Percentiles rank a stretch among this genome's conserved stretches.
phyloP scores from a whole-genome alignment of 2,888 invertebrate species.

The Leptothorax acervorum region DNA sequence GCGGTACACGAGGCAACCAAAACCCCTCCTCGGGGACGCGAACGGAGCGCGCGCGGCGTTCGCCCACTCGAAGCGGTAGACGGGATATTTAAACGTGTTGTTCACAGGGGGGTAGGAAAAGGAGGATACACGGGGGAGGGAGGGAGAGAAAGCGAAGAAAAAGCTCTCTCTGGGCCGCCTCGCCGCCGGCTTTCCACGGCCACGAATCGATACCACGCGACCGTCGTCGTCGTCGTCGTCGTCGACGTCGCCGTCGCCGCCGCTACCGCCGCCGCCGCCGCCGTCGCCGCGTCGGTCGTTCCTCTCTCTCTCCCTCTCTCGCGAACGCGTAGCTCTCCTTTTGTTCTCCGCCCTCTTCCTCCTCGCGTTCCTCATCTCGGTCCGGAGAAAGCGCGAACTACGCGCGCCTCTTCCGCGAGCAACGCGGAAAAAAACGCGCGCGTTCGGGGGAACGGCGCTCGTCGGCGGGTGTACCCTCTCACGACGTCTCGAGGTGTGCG shows the following conservation, averaged over 20 bases:
- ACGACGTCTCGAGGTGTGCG: conserved; percentile 25
- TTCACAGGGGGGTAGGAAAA: conserved; percentile 33
- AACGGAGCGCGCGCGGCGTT: conserved; percentile 30
- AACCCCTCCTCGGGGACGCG: neutral
- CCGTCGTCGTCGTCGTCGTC: conserved; percentile 73
- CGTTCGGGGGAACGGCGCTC: conserved; percentile 20
- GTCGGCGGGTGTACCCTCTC: conserved; percentile 5
- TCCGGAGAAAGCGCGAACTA: neutral
- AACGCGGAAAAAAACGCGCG: conserved; percentile 39
- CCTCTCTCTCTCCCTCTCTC: conserved; percentile 67
- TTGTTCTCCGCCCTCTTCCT: conserved; percentile 1
- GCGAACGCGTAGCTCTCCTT: conserved; percentile 36
- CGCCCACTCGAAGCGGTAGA: neutral
- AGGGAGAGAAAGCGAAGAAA: conserved; percentile 74
- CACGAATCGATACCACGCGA: conserved; percentile 83
- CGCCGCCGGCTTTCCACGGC: conserved; percentile 80
- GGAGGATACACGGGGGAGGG: conserved; percentile 52
- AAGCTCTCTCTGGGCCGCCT: conserved; percentile 71
- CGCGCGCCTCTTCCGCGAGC: conserved; percentile 43
- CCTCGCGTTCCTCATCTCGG: neutral
- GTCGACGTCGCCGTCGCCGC: conserved; percentile 51
- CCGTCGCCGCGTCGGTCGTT: conserved; percentile 61
- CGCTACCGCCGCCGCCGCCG: conserved; percentile 45
- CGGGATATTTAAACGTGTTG: conserved; percentile 38
- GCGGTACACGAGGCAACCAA: conserved; percentile 17